Conservation (phyloP, 2,797 vertebrate genomes). For the Cuculus canorus region DNA sequence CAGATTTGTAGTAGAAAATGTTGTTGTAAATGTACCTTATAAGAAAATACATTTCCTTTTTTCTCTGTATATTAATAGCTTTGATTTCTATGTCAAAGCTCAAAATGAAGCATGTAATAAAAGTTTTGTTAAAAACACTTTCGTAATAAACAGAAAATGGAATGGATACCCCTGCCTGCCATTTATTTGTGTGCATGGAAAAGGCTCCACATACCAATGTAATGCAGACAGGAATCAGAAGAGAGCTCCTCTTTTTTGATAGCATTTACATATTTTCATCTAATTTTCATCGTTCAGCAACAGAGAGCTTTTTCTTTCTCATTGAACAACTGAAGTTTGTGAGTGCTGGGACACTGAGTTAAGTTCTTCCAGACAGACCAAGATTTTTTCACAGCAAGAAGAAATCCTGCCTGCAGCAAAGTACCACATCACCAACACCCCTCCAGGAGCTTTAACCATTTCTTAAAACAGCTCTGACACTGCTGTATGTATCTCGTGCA, state of each 20-base stretch:
- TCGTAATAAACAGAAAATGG: conserved; percentile 72
- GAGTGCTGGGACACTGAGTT: not conserved
- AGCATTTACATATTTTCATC: not conserved
- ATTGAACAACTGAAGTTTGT: not conserved
- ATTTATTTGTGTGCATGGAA: not conserved
- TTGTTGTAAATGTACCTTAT: conserved; percentile 70
- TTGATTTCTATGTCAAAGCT: conserved; percentile 68
- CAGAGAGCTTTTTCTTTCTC: not conserved
- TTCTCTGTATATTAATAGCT: conserved; percentile 66
- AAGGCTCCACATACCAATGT: not conserved
- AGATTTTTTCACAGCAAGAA: not conserved
- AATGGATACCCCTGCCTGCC: not conserved
- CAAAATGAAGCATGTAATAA: conserved; percentile 72
- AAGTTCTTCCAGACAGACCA: not conserved
- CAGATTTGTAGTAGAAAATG: conserved; percentile 57
- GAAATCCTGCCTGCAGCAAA: not conserved
- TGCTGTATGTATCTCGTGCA: not conserved
- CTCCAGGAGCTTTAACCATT: not conserved
- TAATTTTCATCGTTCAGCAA: not conserved
- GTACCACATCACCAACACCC: not conserved
- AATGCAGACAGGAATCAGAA: not conserved
- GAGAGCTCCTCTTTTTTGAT: not conserved
- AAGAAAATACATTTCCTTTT: conserved; percentile 54
- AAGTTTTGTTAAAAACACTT: conserved; percentile 66
- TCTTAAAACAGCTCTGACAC: not conserved